Conservation (phyloP, 2,113 vertebrate genomes). For the Thermophis baileyi region DNA sequence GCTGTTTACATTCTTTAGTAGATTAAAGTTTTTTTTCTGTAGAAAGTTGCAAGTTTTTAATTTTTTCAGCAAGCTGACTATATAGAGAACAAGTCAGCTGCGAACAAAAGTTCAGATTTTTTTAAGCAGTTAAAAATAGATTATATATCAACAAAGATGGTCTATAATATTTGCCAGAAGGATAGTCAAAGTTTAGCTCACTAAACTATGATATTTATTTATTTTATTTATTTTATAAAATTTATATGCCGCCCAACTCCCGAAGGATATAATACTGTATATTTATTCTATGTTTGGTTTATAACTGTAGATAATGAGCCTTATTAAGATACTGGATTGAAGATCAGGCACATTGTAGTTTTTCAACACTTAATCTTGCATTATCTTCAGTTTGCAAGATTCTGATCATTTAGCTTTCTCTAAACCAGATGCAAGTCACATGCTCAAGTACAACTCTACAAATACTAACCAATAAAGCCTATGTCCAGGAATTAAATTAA, state of each 20-base stretch:
- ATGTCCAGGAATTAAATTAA: neutral
- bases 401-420: neutral
- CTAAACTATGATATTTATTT: neutral
- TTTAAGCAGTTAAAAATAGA: neutral
- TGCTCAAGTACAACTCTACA: neutral
- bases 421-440: neutral
- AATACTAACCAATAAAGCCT: neutral
- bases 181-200: neutral
- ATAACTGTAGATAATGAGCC: neutral
- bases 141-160: neutral
- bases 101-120: neutral
- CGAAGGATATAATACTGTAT: neutral
- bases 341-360: neutral
- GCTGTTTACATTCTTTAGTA: neutral
- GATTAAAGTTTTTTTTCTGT: neutral
- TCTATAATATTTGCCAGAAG: neutral
- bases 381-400: neutral
- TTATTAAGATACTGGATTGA: neutral
- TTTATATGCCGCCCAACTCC: too few species aligned
- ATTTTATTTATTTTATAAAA: too few species aligned
- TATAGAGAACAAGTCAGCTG: neutral
- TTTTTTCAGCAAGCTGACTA: neutral
- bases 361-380: neutral
- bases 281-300: neutral
- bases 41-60: neutral